These are phyloP conservation scores for Mastacembelus armatus DNA, from an alignment of 2,797 vertebrate genomes.

Conservation along the genomic window DNA sequence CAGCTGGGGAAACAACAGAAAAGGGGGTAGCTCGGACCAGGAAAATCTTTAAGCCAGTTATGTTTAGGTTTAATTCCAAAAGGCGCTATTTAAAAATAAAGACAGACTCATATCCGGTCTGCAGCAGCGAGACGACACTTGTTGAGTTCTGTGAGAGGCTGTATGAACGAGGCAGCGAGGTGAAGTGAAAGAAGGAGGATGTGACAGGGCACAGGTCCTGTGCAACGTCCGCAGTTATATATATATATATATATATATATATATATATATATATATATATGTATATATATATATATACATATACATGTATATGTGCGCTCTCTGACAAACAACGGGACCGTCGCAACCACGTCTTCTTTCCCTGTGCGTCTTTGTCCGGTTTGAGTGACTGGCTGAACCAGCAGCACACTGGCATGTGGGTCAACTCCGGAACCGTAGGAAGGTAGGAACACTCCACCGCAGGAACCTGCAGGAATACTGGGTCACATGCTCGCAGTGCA, in stretches of 20 bases:
- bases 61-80: slow-evolving; percentile 28
- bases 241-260: too few species aligned
- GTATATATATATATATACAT: too few species aligned
- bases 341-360: slow-evolving; percentile 19
- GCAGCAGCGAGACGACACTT: slow-evolving; percentile 9
- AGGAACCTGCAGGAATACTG: slow-evolving; percentile 47
- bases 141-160: slow-evolving; percentile 20
- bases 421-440: slow-evolving; percentile 86
- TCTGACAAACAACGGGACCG: slow-evolving; percentile 39
- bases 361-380: slow-evolving; percentile 61
- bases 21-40: slow-evolving; percentile 58
- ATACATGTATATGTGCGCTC: too few species aligned
- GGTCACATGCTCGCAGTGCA: slow-evolving; percentile 71
- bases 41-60: slow-evolving; percentile 29
- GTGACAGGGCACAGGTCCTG: slow-evolving; percentile 73
- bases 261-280: too few species aligned
- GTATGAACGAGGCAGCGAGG: slow-evolving; percentile 25
- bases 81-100: slow-evolving; percentile 5
- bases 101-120: not conserved
- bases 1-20: slow-evolving; percentile 84
- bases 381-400: slow-evolving; percentile 71
- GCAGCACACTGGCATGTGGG: slow-evolving; percentile 86
- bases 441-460: slow-evolving; percentile 81
- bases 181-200: slow-evolving; percentile 69
- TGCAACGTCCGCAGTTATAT: slow-evolving; percentile 37